A percentile compares a stretch with the other conserved stretches of the same genome.
Evolutionary conservation across 2,888 invertebrate genomes (phyloP).

Genomic region (Acrobasis consociella): DNA sequence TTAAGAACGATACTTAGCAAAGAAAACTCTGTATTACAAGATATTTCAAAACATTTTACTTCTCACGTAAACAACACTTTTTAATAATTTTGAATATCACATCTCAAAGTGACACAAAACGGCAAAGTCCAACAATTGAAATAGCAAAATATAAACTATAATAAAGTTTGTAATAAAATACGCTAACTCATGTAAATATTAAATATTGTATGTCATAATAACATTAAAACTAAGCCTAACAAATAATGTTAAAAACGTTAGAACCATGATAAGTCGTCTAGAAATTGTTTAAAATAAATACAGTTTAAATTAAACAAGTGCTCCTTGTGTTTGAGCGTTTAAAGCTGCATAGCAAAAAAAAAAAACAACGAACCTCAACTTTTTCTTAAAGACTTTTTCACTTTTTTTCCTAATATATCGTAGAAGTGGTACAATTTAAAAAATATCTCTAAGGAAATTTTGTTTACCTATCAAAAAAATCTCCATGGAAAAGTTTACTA

Average conservation of each 20-base stretch:
- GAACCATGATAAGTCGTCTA: conserved; percentile 45
- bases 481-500: conserved; percentile 41
- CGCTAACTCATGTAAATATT: conserved; percentile 69
- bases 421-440: conserved; percentile 8
- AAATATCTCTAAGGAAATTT: conserved; percentile 1
- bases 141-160: conserved; percentile 66
- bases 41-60: background rate
- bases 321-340: conserved; percentile 62
- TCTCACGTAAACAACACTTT: conserved; percentile 3
- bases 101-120: conserved; percentile 25
- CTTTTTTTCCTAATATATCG: background rate
- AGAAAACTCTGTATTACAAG: too few relatives aligned
- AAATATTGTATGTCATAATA: conserved; percentile 62
- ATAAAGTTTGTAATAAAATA: conserved; percentile 69
- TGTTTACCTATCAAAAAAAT: conserved; percentile 25
- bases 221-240: conserved; percentile 56
- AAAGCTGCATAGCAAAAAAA: conserved; percentile 56
- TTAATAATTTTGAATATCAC: conserved; percentile 26
- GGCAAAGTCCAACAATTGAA: conserved; percentile 55
- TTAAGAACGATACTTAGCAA: too few relatives aligned
- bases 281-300: conserved; percentile 54
- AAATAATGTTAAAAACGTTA: conserved; percentile 54
- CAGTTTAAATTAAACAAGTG: conserved; percentile 50
- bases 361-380: conserved; percentile 22
- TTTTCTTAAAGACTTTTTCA: conserved; percentile 3